Base-by-base conservation (phyloP, 2,797 vertebrate genomes). In the Bufotes viridis region DNA sequence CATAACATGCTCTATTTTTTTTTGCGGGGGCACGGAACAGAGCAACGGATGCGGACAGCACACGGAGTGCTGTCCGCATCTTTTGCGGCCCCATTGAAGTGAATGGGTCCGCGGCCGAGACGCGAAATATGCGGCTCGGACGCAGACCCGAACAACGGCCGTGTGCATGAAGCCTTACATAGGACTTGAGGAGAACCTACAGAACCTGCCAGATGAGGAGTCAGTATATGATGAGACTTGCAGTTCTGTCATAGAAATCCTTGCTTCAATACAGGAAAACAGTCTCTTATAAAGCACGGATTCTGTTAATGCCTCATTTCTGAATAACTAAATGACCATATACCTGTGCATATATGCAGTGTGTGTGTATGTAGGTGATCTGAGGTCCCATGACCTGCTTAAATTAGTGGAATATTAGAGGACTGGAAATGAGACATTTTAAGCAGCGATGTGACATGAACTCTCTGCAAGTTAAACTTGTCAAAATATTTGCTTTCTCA, bases 401-500 rank as follows among this genome's bases (percentile, higher is more conserved):
- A n/a, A 74, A 18, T 9, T 20, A 78, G 74, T 63, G 63, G 58
- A 78, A 58, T 79, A 34, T 58, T 58, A 51, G 17, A 29, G 78
- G n/a, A 60, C 58, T 79, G 78, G 78, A 79, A 79, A 79, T 58
- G 55, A 79, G 53, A 79, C 6, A 60, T 79, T 29, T 79, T 17
- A 58, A 60, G 78, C 78, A 11, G 53, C 26, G 3, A 17, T 79
- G 55, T 60, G 55, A 79, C 55, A 79, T 79, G 55, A 60, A 79
- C 55, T 29, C 53, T 58, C 24, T 79, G 78, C 26, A 34, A 79
- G 53, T 10, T 7, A 79, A 60, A 26, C 55, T 57, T 79, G 53
- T 79, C 78, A 79, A 60, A 79, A 57, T 79, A 79, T 79, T 79
- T 79, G 78, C 78, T 79, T 79, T 79, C 78, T 79, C 78, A 79